Evolutionary conservation across 37 sponge, comb jelly and placozoan species (phyloP), one percentile per base, ranked within the genome.

Genomic region (Cladorhizidae sp.): DNA sequence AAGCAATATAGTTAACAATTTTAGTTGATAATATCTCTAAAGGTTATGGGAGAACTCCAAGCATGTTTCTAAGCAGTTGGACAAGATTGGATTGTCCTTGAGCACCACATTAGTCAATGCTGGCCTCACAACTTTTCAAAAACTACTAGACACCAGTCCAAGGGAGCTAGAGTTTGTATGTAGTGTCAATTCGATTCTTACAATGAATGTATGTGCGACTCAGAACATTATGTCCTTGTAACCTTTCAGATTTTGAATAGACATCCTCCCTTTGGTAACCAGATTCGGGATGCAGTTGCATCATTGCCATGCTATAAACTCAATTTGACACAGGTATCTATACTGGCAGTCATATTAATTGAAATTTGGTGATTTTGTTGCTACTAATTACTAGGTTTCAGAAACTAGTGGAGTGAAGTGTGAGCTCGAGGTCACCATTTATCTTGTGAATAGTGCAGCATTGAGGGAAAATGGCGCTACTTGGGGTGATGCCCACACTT

Each of bases 31-130:
- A 9, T 57, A 0, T 49, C 45, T 51, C 50, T 77, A 25, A 42
- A 88, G 90, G 73, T 49, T 99, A 15, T 99, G 99, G 99, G 94
- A 96, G 40, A 94, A 99, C 85, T 91, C 95, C 29, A 90, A 92
- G 43, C 75, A 88, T 69, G 95, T 99, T 0, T 80, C 95, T 1
- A 89, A 91, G 67, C 99, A 99, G 83, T 69, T 99, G 54, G 96
- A 99, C 37, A 93, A 93, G 61, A 89, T 99, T 67, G 99, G 91
- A 61, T 69, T 89, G 54, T 83, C 90, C 0, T 51, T 94, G 39
- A 86, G 94, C 37, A 94, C 88, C 33, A 82, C 90, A 29, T 87
- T 98, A 76, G 99, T 96, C n/a, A 96, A 98, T 90, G 97, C 99
- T 70, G 97, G 99, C 1, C 84, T 96, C 42, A 94, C 86, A 26